These are phyloP conservation scores for Aphelinus certus DNA, from an alignment of 1,140 invertebrate species.

Conservation along the genomic window DNA sequence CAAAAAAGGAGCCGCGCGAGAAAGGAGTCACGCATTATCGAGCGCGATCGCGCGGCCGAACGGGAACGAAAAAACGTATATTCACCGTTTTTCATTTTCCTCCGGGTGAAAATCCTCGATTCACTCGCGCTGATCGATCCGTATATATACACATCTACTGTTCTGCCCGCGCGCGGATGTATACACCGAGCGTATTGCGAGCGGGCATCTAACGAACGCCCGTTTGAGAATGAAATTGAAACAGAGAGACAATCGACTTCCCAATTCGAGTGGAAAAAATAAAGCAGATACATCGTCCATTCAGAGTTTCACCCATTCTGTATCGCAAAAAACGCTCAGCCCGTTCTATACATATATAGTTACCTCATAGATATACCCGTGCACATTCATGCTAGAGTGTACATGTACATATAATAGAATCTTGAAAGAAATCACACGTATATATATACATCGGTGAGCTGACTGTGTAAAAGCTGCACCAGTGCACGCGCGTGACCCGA, in stretches of 20 bases:
- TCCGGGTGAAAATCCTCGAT: no score
- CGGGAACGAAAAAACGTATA: no score
- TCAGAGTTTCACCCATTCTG: no score
- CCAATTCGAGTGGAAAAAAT: background rate
- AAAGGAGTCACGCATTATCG: conserved; percentile 33
- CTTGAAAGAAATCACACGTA: background rate
- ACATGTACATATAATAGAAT: background rate
- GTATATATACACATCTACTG: background rate
- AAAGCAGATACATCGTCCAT: background rate
- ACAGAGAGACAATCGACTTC: conserved; percentile 10
- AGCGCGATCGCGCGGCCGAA: background rate
- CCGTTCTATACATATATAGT: background rate
- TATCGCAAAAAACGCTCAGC: no score
- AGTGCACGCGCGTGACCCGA: background rate
- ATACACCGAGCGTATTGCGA: background rate
- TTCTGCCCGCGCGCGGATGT: no score
- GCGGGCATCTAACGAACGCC: background rate
- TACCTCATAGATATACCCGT: background rate
- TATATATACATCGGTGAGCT: background rate
- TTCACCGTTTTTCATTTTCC: no score
- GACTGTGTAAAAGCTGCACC: no score
- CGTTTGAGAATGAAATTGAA: background rate
- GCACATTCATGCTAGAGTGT: background rate
- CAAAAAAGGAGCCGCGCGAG: background rate
- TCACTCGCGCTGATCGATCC: background rate